phyloP scores from a whole-genome alignment of 35 echinoderm and acorn worm genomes.

The Heliocidaris tuberculata region DNA sequence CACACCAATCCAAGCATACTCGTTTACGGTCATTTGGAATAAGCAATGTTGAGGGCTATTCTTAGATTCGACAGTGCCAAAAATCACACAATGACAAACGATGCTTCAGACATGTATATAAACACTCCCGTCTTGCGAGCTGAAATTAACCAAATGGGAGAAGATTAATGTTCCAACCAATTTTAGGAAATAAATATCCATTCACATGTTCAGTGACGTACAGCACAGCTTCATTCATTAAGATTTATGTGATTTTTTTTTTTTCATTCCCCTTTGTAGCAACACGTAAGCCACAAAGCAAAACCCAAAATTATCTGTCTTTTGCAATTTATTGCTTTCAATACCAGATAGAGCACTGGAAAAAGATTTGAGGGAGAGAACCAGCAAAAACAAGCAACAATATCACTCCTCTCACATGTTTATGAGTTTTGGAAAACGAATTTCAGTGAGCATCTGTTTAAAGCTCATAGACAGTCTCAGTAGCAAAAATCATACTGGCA shows the following conservation, averaged over 20 bases:
- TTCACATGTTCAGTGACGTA: not conserved
- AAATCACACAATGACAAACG: not conserved
- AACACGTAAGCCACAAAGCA: not conserved
- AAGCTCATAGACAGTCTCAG: no score
- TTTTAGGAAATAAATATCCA: not conserved
- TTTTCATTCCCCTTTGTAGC: not conserved
- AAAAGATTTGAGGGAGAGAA: not conserved
- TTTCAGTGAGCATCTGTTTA: no score
- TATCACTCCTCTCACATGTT: no score
- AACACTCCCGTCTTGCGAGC: not conserved
- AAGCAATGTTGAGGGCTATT: not conserved
- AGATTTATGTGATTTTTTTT: not conserved
- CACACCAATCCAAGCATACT: not conserved
- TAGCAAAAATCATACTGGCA: no score
- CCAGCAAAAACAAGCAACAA: not conserved
- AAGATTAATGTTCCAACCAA: not conserved
- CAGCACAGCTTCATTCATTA: not conserved
- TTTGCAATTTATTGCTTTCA: not conserved
- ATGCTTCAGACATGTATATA: slow-evolving; percentile 3
- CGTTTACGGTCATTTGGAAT: not conserved
- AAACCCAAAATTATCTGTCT: not conserved
- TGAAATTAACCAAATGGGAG: not conserved
- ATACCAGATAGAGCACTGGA: not conserved
- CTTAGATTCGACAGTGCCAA: not conserved
- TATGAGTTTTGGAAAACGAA: no score